A percentile compares a stretch with the other conserved stretches of the same genome.
These are phyloP conservation scores for Drosophila flavopinicola DNA, from an alignment of 2,888 invertebrate species.

Conservation along the genomic window DNA sequence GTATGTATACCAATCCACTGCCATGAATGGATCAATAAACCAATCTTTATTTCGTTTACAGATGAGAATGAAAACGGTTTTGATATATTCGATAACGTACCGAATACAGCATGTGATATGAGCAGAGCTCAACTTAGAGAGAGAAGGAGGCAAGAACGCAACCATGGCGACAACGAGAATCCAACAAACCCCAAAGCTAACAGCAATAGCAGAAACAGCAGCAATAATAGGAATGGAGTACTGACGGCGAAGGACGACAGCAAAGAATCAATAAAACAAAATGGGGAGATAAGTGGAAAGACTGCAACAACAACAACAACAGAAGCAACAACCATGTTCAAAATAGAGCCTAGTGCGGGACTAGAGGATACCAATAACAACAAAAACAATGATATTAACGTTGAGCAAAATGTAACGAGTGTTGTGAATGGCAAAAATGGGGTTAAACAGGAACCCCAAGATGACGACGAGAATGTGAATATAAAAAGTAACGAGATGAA, in stretches of 20 bases:
- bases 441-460: slow-evolving; percentile 57
- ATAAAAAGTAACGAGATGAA: slow-evolving; percentile 8
- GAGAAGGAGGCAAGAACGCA: slow-evolving; percentile 34
- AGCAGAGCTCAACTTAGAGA: slow-evolving; percentile 81
- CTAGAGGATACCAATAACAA: slow-evolving; percentile 56
- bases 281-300: slow-evolving; percentile 73
- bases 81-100: slow-evolving; percentile 82
- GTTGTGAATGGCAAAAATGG: slow-evolving; percentile 75
- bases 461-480: slow-evolving; percentile 33
- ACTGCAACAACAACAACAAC: slow-evolving; percentile 52
- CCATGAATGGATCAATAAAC: background rate
- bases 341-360: slow-evolving; percentile 54
- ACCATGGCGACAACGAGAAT: slow-evolving; percentile 31
- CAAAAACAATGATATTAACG: slow-evolving; percentile 53
- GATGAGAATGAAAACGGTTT: slow-evolving; percentile 84
- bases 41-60: slow-evolving; percentile 64
- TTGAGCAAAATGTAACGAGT: slow-evolving; percentile 63
- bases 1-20: slow-evolving; percentile 59
- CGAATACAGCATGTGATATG: slow-evolving; percentile 83
- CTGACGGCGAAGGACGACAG: slow-evolving; percentile 18
- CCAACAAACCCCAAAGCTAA: slow-evolving; percentile 8
- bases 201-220: slow-evolving; percentile 5
- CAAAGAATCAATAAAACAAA: slow-evolving; percentile 52
- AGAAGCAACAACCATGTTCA: slow-evolving; percentile 42
- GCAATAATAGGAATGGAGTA: slow-evolving; percentile 20